Evolutionary conservation across 2,113 vertebrate species (phyloP).

Genomic region (Athene cunicularia): DNA sequence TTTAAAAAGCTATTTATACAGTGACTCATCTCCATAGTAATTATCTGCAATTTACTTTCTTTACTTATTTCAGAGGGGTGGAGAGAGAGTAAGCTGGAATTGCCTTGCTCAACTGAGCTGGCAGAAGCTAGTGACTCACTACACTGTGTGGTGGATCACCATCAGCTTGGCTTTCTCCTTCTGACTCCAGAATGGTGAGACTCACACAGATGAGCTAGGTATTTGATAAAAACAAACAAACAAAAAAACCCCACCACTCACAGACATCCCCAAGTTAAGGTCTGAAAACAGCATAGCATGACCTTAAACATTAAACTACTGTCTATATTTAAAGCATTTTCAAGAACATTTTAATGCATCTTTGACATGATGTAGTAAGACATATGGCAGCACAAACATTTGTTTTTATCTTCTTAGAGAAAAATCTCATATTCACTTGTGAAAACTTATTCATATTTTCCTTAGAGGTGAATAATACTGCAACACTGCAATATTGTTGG

Average conservation of each 20-base stretch:
- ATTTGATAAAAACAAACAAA: not conserved
- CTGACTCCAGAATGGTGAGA: not conserved
- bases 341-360: not conserved
- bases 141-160: not conserved
- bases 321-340: not conserved
- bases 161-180: not conserved
- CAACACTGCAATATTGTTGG: too few species aligned
- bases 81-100: not conserved
- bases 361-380: not conserved
- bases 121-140: not conserved
- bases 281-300: not conserved
- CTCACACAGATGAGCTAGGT: rapidly evolving
- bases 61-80: not conserved
- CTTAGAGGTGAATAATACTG: not conserved
- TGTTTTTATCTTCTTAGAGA: not conserved
- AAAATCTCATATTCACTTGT: not conserved
- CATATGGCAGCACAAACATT: not conserved
- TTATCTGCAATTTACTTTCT: not conserved
- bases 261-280: not conserved
- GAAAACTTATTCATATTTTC: not conserved
- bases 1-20: constrained; percentile 20
- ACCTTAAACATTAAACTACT: not conserved
- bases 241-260: not conserved
- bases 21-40: not conserved
- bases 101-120: not conserved